Evolutionary conservation across 2,797 vertebrate species (phyloP), one percentile per base, ranked within the genome.

Genomic region (Coracias cyanogaster): DNA sequence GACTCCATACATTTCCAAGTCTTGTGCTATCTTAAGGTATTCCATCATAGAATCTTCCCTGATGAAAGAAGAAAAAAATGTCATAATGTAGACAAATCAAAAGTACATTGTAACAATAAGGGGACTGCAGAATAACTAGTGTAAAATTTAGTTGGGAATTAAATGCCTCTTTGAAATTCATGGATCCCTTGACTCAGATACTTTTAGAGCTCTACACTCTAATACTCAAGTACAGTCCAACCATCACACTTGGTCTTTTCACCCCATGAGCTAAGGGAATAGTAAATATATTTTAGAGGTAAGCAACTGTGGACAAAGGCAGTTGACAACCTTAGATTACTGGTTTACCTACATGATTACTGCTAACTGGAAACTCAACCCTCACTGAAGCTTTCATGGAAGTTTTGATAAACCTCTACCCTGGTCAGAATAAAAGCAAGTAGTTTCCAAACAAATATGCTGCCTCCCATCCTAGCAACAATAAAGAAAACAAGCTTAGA

Each of bases 11-110:
- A 99, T 99, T 98, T 99, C 99, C 97, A 99, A 96, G 97, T 99
- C 99, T 97, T 99, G 99, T 48, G 99, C 99, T 65, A 99, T 99
- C 97, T 99, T 99, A 79, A 99, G 98, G 90, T 99, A 99, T 95
- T 99, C 99, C 99, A 99, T 99, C 99, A 99, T 99, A 9, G 99
- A 99, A 98, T 99, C 99, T 97, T 99, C 99, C 97, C 99, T 99
- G 94, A 95, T 91, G 74, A 97, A 86, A 98, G 87, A 97, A 93
- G 83, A 54, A 95, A 96, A 95, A 96, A 74, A 89, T 7, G 49
- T 62, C 22, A 91, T 10, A 43, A 9, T 49, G 67, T 87, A 93
- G n/a, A 61, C 48, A 86, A 82, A 77, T 8, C 31, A 2, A 21
- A 69, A 85, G 19, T 31, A 86, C 19, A 24, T 3, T 43, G 5